Base-by-base conservation (phyloP, 2,113 vertebrate species). In the Aix galericulata region DNA sequence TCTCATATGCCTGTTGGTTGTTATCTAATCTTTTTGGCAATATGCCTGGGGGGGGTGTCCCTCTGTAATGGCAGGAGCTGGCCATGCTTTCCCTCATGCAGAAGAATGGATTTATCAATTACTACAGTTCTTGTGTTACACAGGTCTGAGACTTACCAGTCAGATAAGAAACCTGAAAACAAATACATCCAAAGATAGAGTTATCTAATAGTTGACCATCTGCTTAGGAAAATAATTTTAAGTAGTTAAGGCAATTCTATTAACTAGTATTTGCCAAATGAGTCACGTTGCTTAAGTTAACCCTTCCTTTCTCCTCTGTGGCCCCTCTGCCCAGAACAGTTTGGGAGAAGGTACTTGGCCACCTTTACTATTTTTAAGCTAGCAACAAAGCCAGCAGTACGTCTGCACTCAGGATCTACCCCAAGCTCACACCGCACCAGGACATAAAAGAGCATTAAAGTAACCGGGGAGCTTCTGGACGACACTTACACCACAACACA, bases 131-230 rank as follows among this genome's bases (percentile, higher is more conserved):
- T 84, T 78, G 58, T 84, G 44, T 89, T 79, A 93, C 83, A 66
- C 40, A 26, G 48, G 76, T 78, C 93, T 78, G 56, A 88, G 93
- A 66, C 91, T 79, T 73, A 62, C 5, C 7, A 84, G 89, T 13
- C 63, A 34, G 82, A 77, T 91, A 92, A 85, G 82, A 89, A 91
- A 82, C 59, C 27, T 67, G 71, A 80, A 93, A 93, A 94, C 86
- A 96, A 95, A 95, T 36, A 87, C n/a, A 82, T 82, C 67, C 77
- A 52, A 85, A 82, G 91, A 91, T 74, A 0, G 3, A 90, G 85
- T 94, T 96, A 95, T 94, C 91, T 92, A 91, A 94, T 34, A 91
- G 91, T 13, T 84, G 91, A 86, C 95, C 95, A 96, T 96, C 95
- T 96, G 92, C 91, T 96, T 79, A 34, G 83, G 63, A 92, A 92